Evolutionary conservation across 2,113 vertebrate species (phyloP), one percentile per base, ranked within the genome.

Genomic region (Lepisosteus oculatus): DNA sequence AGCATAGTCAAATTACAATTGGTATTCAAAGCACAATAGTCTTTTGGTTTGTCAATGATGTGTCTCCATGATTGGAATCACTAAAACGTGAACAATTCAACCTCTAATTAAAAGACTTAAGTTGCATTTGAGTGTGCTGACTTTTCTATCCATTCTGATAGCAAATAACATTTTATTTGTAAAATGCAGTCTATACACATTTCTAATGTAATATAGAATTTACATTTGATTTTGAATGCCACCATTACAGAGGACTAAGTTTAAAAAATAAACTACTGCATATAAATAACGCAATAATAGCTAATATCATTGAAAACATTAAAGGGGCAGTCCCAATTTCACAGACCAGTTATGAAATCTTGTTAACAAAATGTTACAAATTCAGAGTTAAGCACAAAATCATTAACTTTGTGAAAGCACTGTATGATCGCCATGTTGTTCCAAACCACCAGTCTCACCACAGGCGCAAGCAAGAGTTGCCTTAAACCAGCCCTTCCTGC

Each of bases 231-330:
- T 41, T 42, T 64, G 12, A 64, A 42, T 8, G 43, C 6, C 29
- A 51, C 59, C 45, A 55, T 64, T 64, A 64, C 41, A 55, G 17
- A 65, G 13, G 51, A 8, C 63, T 66, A 54, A 72, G n/a, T 12
- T 57, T 43, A 57, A 29, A 65, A 72, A 44, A 51, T 43, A 57
- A 13, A 66, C 66, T 72, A 72, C 55, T 17, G 71, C 29, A 56
- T n/a, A 66, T 56, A 55, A 43, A 72, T 65, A 29, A 29, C 17
- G 1, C 17, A 29, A 29, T n/a, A n/a, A n/a, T n/a, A n/a, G n/a
- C n/a, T 29, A 29, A 29, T 29, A 29, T 29, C 17, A 29, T 1
- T 29, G 17, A 29, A 29, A 29, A 29, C 17, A 29, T 29, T 29
- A 29, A 29, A 29, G 17, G 17, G 17, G 17, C 17, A 29, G 17